These are phyloP conservation scores for Phymatocera aterrima DNA, from an alignment of 2,888 invertebrate genomes.

Conservation along the genomic window DNA sequence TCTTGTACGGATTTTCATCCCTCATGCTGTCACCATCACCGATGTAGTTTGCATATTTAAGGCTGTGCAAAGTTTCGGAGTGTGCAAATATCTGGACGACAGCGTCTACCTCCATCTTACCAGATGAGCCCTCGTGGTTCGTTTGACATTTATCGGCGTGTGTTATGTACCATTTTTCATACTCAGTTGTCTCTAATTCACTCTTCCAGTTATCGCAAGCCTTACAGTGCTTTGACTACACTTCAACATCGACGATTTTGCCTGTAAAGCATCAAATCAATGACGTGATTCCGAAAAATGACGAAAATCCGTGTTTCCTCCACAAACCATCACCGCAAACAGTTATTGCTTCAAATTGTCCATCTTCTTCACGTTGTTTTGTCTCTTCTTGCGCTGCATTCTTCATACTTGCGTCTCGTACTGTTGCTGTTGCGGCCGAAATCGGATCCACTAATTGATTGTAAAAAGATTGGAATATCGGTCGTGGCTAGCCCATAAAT, in stretches of 20 bases:
- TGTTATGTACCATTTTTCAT: conserved; percentile 46
- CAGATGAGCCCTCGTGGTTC: conserved; percentile 52
- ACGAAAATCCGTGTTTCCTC: conserved; percentile 50
- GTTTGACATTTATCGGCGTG: conserved; percentile 46
- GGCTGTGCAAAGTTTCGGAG: conserved; percentile 29
- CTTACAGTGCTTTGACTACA: conserved; percentile 50
- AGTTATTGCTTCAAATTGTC: not conserved
- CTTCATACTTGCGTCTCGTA: not conserved
- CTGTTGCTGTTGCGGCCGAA: conserved; percentile 14
- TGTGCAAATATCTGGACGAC: conserved; percentile 49
- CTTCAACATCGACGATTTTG: conserved; percentile 49
- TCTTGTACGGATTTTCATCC: too few species aligned
- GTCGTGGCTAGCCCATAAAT: conserved; percentile 42
- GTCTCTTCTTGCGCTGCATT: conserved; percentile 42
- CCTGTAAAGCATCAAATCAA: conserved; percentile 48
- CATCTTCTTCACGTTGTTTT: conserved; percentile 44
- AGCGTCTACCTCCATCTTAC: conserved; percentile 52
- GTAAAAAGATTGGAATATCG: conserved; percentile 53
- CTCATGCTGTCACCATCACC: conserved; percentile 31
- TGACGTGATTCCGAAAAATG: conserved; percentile 40
- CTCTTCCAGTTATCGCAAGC: conserved; percentile 47
- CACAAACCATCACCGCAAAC: conserved; percentile 53
- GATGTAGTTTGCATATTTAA: conserved; percentile 21
- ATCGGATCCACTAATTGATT: conserved; percentile 47
- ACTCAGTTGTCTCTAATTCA: conserved; percentile 50